These are phyloP conservation scores for Anolis carolinensis DNA, from an alignment of 2,113 vertebrate species.

Conservation along the genomic window DNA sequence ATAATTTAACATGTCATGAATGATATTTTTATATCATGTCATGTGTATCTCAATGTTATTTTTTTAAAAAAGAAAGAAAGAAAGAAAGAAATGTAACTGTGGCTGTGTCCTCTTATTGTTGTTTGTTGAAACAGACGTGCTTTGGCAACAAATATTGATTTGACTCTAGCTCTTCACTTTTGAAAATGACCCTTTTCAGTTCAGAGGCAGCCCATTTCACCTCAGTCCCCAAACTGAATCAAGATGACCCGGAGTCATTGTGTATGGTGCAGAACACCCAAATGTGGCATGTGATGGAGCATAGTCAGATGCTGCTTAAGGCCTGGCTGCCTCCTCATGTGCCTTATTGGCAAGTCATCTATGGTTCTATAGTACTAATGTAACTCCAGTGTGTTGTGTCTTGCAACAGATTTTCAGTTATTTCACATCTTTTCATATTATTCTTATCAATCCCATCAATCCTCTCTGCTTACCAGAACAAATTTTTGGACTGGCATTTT, in stretches of 20 bases:
- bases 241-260: too few species aligned
- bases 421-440: not conserved
- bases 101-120: not conserved
- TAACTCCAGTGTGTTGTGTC: not conserved
- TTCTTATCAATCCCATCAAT: not conserved
- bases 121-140: not conserved
- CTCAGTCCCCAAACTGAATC: not conserved
- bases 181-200: not conserved
- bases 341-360: not conserved
- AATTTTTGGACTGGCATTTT: not conserved
- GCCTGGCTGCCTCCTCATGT: too few species aligned
- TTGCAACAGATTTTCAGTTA: not conserved
- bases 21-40: not conserved
- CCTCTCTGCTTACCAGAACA: not conserved
- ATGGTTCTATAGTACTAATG: not conserved
- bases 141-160: not conserved
- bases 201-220: not conserved
- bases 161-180: not conserved
- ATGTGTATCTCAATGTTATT: not conserved
- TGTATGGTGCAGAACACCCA: too few species aligned
- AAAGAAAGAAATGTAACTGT: fast-evolving
- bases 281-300: too few species aligned
- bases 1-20: not conserved
- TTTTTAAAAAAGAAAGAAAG: too few species aligned
- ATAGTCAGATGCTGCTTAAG: too few species aligned